Evolutionary conservation across 2,797 vertebrate genomes (phyloP).

Genomic region (Phylloscopus collybita): DNA sequence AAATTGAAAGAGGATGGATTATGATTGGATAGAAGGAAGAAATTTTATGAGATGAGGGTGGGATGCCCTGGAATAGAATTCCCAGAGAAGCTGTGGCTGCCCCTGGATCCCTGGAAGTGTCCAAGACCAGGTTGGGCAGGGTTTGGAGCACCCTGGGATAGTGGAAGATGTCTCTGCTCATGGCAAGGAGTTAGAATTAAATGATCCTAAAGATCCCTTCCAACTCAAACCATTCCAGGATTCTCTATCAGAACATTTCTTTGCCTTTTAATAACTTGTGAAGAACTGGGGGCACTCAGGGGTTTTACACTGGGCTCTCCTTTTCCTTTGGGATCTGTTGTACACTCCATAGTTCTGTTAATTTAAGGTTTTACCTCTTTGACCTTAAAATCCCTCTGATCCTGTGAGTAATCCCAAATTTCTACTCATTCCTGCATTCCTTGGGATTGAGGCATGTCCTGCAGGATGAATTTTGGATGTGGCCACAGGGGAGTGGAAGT

Average conservation of each 20-base stretch:
- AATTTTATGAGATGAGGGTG: no score
- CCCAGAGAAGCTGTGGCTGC: not conserved
- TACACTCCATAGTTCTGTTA: not conserved
- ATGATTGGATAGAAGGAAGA: no score
- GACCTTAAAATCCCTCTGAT: not conserved
- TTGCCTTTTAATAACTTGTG: not conserved
- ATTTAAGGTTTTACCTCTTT: not conserved
- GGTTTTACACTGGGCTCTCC: not conserved
- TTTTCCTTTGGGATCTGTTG: accelerated
- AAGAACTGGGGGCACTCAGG: accelerated
- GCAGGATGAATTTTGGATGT: not conserved
- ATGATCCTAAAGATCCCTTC: not conserved
- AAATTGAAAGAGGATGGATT: not conserved
- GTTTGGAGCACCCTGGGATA: accelerated
- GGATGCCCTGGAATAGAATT: accelerated
- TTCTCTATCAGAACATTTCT: not conserved
- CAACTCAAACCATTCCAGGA: not conserved
- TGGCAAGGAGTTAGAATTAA: not conserved
- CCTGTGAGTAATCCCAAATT: not conserved
- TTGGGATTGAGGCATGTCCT: not conserved
- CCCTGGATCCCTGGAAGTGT: not conserved
- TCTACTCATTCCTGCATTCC: accelerated
- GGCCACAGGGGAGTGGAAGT: not conserved
- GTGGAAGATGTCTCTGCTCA: accelerated
- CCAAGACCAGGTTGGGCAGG: accelerated